A percentile compares a stretch with the other conserved stretches of the same genome.
Conservation (phyloP, 2,113 vertebrate genomes). For the Anoura caudifer region DNA sequence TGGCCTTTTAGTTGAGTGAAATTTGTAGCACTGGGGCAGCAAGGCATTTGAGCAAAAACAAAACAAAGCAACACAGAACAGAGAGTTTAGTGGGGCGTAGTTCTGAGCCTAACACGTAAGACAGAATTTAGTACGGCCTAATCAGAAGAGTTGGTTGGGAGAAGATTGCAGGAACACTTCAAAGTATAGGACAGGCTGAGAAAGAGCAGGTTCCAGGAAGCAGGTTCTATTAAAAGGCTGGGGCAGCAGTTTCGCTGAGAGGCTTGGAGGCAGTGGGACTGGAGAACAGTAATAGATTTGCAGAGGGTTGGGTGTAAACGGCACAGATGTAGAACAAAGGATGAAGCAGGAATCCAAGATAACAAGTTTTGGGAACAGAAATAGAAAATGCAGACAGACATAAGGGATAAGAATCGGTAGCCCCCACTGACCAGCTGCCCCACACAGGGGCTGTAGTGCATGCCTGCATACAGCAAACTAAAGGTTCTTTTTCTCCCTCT, state of each 20-base stretch:
- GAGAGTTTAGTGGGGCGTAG: not conserved
- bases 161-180: not conserved
- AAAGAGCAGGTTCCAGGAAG: not conserved
- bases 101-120: not conserved
- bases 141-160: not conserved
- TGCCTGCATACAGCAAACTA: not conserved
- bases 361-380: not conserved
- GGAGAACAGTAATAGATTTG: not conserved
- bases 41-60: not conserved
- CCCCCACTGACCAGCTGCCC: not conserved
- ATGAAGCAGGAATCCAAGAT: not conserved
- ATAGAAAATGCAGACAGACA: not conserved
- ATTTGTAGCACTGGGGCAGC: not conserved
- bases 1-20: not conserved
- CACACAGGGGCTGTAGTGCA: not conserved
- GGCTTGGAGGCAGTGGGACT: not conserved
- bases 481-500: not conserved
- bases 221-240: not conserved
- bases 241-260: not conserved
- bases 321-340: not conserved
- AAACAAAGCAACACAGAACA: not conserved
- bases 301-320: not conserved
- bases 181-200: not conserved
- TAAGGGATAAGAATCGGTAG: not conserved
- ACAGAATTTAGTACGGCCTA: not conserved